Evolutionary conservation across 2,888 invertebrate species (phyloP).

Genomic region (Pocota personata): DNA sequence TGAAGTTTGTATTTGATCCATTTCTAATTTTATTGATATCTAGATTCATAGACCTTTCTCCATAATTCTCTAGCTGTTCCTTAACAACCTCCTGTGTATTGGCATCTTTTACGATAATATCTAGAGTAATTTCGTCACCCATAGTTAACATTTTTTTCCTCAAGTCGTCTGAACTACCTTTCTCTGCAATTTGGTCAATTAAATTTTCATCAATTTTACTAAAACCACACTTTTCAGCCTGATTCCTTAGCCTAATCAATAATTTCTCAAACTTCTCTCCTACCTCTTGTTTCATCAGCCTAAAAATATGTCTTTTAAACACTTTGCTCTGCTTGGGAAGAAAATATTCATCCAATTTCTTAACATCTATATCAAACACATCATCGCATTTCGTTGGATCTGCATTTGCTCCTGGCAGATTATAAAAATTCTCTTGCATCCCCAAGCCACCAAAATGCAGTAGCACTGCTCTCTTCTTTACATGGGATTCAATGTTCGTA

Average conservation of each 20-base stretch:
- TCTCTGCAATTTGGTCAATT: constrained; percentile 76
- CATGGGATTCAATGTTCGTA: constrained; percentile 13
- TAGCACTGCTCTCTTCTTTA: constrained; percentile 27
- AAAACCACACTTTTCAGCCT: too few species aligned
- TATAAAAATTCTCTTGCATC: constrained; percentile 36
- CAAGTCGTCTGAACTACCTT: constrained; percentile 73
- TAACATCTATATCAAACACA: too few species aligned
- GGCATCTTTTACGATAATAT: too few species aligned
- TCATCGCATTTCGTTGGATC: too few species aligned
- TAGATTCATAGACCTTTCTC: too few species aligned
- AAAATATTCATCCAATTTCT: constrained; percentile 76
- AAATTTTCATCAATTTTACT: constrained; percentile 72
- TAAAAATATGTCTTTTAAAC: constrained; percentile 78
- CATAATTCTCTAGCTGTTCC: too few species aligned
- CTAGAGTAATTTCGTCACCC: too few species aligned
- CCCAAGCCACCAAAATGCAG: constrained; percentile 50
- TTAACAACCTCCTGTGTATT: too few species aligned
- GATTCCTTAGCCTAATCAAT: too few species aligned
- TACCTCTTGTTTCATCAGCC: constrained; percentile 75
- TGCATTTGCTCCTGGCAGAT: too few species aligned
- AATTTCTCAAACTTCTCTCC: constrained; percentile 77
- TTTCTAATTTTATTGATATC: too few species aligned
- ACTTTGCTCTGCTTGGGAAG: constrained; percentile 76
- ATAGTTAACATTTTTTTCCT: constrained; percentile 49
- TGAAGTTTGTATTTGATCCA: too few species aligned